These are phyloP conservation scores for Chauna torquata DNA, from an alignment of 2,113 vertebrate genomes.

Conservation along the genomic window DNA sequence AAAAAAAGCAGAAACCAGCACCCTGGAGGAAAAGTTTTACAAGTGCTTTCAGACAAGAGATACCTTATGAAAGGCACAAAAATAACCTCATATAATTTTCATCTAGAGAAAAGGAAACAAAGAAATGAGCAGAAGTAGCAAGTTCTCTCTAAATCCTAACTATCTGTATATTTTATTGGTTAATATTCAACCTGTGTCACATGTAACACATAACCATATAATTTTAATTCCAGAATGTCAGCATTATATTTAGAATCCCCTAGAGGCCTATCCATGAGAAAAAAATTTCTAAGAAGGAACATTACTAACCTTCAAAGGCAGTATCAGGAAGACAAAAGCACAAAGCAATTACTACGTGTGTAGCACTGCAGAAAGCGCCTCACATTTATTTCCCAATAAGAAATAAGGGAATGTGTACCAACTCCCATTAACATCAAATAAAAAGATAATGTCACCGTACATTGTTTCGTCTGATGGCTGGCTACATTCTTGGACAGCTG, in stretches of 20 bases:
- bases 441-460: slow-evolving; percentile 72
- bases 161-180: not conserved
- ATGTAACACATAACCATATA: not conserved
- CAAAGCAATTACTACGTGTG: not conserved
- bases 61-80: not conserved
- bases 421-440: not conserved
- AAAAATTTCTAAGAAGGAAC: not conserved
- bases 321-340: not conserved
- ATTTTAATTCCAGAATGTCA: not conserved
- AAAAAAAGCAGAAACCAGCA: not conserved
- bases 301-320: not conserved
- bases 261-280: not conserved
- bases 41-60: not conserved
- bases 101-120: not conserved
- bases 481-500: slow-evolving; percentile 92
- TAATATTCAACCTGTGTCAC: not conserved
- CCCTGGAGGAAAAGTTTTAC: not conserved
- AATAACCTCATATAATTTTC: not conserved
- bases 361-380: not conserved
- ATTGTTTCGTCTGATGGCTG: slow-evolving; percentile 86
- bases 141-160: not conserved
- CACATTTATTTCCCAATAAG: not conserved
- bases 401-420: not conserved
- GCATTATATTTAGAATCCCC: not conserved
- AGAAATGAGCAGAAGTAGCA: not conserved